Percentiles rank a stretch among this genome's conserved stretches.
Evolutionary conservation across 1,140 invertebrate species (phyloP).

Genomic region (Rhizoglyphus robini): DNA sequence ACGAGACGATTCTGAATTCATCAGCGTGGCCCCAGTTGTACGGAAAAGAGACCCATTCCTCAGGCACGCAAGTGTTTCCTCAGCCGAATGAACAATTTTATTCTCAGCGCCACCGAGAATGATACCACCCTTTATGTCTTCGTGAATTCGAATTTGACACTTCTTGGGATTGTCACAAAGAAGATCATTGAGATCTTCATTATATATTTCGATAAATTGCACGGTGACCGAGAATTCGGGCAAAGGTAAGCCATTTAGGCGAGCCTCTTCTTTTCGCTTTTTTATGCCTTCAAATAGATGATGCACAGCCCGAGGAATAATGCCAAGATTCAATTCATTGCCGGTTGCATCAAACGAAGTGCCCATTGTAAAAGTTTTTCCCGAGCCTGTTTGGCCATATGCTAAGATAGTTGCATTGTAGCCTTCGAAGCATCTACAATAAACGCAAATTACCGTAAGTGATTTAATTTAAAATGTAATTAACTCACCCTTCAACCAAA

Average conservation of each 20-base stretch:
- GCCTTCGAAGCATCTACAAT: too few species aligned
- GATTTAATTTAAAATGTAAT: neutral
- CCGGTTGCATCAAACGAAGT: too few species aligned
- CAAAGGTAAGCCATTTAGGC: slow-evolving; percentile 44
- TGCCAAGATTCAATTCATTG: too few species aligned
- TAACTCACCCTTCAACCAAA: slow-evolving; percentile 56
- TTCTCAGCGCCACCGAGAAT: slow-evolving; percentile 73
- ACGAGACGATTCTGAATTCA: slow-evolving; percentile 82
- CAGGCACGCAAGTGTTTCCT: slow-evolving; percentile 69
- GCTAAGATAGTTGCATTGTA: slow-evolving; percentile 90
- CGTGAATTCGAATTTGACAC: slow-evolving; percentile 64
- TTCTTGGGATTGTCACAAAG: slow-evolving; percentile 42
- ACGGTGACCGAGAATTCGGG: slow-evolving; percentile 66
- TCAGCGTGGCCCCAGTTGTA: slow-evolving; percentile 88
- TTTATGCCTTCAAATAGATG: slow-evolving; percentile 74
- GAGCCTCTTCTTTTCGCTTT: slow-evolving; percentile 45
- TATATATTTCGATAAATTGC: slow-evolving; percentile 60
- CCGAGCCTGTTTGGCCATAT: slow-evolving; percentile 93
- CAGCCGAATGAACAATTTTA: slow-evolving; percentile 54
- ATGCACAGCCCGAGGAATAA: slow-evolving; percentile 80
- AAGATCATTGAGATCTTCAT: slow-evolving; percentile 88
- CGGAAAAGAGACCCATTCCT: slow-evolving; percentile 73
- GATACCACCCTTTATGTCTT: slow-evolving; percentile 75
- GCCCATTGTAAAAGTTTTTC: too few species aligned
- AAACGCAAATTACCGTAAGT: neutral